Evolutionary conservation across 1,140 invertebrate species (phyloP), one percentile per base, ranked within the genome.

Genomic region (Melitaea cinxia): DNA sequence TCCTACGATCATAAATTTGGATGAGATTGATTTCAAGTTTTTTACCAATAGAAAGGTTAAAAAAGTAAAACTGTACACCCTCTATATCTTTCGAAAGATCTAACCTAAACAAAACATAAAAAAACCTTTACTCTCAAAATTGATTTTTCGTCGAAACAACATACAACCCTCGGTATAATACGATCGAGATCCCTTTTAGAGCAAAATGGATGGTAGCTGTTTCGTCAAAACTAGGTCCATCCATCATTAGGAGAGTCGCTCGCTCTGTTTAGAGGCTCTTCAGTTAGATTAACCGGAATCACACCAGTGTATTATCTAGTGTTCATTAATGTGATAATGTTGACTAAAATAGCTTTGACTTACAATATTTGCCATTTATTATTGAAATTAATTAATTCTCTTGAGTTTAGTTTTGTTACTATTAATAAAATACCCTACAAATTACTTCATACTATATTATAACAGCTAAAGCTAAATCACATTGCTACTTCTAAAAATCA

Each of bases 191-290:
- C 55, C 54, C 49, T 49, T 53, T 57, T 52, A 57, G 28, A 58
- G 35, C 28, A 33, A 68, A 64, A 68, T 68, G 21, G 49, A 68
- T 64, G 56, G 60, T 19, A 21, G 26, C 24, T 68, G 47, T 60
- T 66, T 59, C 49, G 59, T 68, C 66, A 68, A 68, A 68, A 68
- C 65, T 64, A 58, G 49, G 45, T 63, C 61, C 56, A 64, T 68
- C 61, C 28, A 59, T 68, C 66, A 68, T 68, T 64, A 68, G 49
- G 55, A 47, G 14, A 52, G 66, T 28, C 19, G 42, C 57, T 28
- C 19, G 42, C 57, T 33, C 57, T 39, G 42, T 54, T 61, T 50
- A 37, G 58, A 39, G 47, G 23, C 21, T 61, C 23, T 35, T 37
- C 49, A 15, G 49, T 24, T 26, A 37, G 58, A 61, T 61, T 61